Conservation (phyloP, 1,140 invertebrate genomes). For the Anoplophora glabripennis region DNA sequence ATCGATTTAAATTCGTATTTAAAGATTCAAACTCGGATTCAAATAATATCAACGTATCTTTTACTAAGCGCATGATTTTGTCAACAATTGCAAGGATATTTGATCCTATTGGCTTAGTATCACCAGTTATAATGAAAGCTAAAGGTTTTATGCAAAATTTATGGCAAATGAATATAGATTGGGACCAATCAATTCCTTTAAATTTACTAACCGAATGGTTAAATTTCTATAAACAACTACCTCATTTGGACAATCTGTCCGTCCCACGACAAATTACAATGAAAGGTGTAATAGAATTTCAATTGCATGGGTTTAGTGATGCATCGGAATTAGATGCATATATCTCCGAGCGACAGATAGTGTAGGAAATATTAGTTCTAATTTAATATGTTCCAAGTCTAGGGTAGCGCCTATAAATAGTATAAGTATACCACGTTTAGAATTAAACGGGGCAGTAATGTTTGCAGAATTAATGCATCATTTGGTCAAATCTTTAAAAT, state of each 20-base stretch:
- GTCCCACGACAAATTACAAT: slow-evolving; percentile 8
- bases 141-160: slow-evolving; percentile 48
- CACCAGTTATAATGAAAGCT: slow-evolving; percentile 41
- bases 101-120: slow-evolving; percentile 44
- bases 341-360: slow-evolving; percentile 34
- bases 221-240: neutral
- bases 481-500: neutral
- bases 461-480: slow-evolving; percentile 7
- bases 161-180: slow-evolving; percentile 38
- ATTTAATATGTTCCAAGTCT: slow-evolving; percentile 21
- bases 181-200: slow-evolving; percentile 45
- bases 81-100: slow-evolving; percentile 35
- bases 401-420: slow-evolving; percentile 45
- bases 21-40: too few species aligned
- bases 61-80: slow-evolving; percentile 8
- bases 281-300: neutral
- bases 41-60: neutral
- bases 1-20: neutral
- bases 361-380: slow-evolving; percentile 3
- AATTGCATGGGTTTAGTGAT: slow-evolving; percentile 44
- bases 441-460: slow-evolving; percentile 28
- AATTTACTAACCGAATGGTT: slow-evolving; percentile 15
- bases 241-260: neutral
- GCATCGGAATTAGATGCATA: slow-evolving; percentile 32
- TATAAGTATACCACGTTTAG: slow-evolving; percentile 36